Evolutionary conservation across 2,888 invertebrate species (phyloP), one percentile per base, ranked within the genome.

Genomic region (Papilio protenor): DNA sequence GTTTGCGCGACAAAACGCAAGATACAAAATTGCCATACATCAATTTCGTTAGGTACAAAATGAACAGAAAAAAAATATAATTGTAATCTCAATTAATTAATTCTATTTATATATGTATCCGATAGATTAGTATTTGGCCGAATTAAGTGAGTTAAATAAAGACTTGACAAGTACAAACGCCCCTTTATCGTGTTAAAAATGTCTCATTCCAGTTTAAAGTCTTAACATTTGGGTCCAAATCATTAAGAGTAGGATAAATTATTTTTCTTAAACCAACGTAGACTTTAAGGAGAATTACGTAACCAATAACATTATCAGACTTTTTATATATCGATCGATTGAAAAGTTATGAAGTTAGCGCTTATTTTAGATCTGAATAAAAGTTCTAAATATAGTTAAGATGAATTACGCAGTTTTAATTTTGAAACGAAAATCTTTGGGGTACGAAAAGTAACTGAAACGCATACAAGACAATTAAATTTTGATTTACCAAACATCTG

Each of bases 141-240:
- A 78, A 81, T 82, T 80, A 80, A 84, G 84, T 79, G 81, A 77
- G 45, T 74, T 83, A 82, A 83, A 82, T 83, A 81, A 85, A 87
- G 85, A 88, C 84, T 88, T 86, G 83, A 84, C 85, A 90, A 91
- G 91, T 91, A 91, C 90, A 91, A 91, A 86, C 76, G 82, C 66
- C 66, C 21, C 55, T 73, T 66, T 55, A 59, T 73, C 71, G 23
- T 61, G 61, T 23, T 59, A 80, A 80, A 85, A 79, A 73, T 66
- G 45, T 69, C 52, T 70, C 61, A 27, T 59, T 61, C 27, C 55
- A 69, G 16, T 18, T 59, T 59, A 16, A 57, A 59, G 2, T 55
- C 33, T 40, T n/a, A 57, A 49, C n/a, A 64, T 72, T 61, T n/a
- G 23, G n/a, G 27, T 70, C n/a, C 45, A 71, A 71, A 76, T 55